Evolutionary conservation across 2,113 vertebrate species (phyloP).

Genomic region (Hippolais icterina): DNA sequence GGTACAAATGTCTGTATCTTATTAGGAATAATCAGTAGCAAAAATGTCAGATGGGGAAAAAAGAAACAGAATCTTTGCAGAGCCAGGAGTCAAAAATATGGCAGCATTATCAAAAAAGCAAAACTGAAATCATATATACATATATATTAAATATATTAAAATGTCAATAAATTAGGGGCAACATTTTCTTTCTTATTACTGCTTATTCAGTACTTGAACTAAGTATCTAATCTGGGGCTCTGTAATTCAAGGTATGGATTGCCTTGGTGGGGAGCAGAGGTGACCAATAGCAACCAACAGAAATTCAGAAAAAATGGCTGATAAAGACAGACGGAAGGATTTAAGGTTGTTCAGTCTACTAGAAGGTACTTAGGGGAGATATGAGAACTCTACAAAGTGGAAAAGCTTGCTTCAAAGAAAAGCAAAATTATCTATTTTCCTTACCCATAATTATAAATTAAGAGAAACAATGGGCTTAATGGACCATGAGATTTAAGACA

Average conservation of each 20-base stretch:
- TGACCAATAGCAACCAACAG: neutral
- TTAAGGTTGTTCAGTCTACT: neutral
- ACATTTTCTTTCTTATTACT: neutral
- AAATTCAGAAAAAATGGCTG: neutral
- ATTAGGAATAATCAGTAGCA: neutral
- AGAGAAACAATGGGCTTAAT: neutral
- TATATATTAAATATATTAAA: neutral
- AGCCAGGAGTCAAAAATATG: neutral
- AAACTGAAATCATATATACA: neutral
- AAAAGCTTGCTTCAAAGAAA: neutral
- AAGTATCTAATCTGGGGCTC: neutral
- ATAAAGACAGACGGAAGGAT: neutral
- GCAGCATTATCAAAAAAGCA: neutral
- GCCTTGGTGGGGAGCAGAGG: neutral
- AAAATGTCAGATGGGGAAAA: neutral
- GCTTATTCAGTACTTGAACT: neutral
- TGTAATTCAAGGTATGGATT: neutral
- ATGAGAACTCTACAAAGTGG: neutral
- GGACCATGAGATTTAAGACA: neutral
- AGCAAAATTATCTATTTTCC: neutral
- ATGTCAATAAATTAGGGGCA: neutral
- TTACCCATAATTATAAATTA: neutral
- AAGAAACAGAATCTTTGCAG: neutral
- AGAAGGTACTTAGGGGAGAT: neutral
- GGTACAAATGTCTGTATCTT: neutral